These are phyloP conservation scores for Perizoma flavofasciatum DNA, from an alignment of 2,888 invertebrate genomes.

Conservation along the genomic window DNA sequence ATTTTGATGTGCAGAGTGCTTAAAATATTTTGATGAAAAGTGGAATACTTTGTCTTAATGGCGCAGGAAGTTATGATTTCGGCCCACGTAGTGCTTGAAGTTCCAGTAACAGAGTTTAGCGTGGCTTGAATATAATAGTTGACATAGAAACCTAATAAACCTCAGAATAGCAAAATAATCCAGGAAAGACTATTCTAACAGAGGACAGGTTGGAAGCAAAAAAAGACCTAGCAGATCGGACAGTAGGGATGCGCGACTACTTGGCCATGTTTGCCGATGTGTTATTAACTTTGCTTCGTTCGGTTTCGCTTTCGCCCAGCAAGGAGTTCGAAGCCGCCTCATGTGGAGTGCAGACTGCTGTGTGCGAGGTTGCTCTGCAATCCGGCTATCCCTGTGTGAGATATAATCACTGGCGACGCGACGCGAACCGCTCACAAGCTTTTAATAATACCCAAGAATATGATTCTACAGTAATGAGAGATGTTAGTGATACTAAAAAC, in stretches of 20 bases:
- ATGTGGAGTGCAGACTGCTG: slow-evolving; percentile 84
- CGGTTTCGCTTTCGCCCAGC: slow-evolving; percentile 90
- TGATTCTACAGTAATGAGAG: slow-evolving; percentile 32
- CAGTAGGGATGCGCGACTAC: slow-evolving; percentile 82
- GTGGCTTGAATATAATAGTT: slow-evolving; percentile 49
- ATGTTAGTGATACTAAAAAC: slow-evolving; percentile 38
- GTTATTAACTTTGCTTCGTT: slow-evolving; percentile 86
- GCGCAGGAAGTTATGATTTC: too few relatives aligned
- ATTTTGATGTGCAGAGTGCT: too few relatives aligned
- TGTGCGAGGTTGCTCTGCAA: slow-evolving; percentile 69
- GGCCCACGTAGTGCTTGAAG: background rate
- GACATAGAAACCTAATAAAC: slow-evolving; percentile 40
- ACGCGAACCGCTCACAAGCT: slow-evolving; percentile 53
- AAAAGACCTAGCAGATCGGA: slow-evolving; percentile 81
- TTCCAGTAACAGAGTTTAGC: slow-evolving; percentile 25
- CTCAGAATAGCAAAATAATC: slow-evolving; percentile 51
- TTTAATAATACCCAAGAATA: slow-evolving; percentile 54
- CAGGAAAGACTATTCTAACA: slow-evolving; percentile 69
- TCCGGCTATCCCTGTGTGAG: slow-evolving; percentile 84
- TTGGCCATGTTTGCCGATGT: slow-evolving; percentile 79
- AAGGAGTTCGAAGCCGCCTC: slow-evolving; percentile 91
- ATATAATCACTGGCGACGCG: slow-evolving; percentile 76
- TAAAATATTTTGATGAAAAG: too few relatives aligned
- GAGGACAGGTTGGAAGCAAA: slow-evolving; percentile 77
- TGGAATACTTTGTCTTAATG: too few relatives aligned